A percentile compares a stretch with the other conserved stretches of the same genome.
These are phyloP conservation scores for Mirounga angustirostris DNA, from an alignment of 2,113 vertebrate genomes.

Conservation along the genomic window DNA sequence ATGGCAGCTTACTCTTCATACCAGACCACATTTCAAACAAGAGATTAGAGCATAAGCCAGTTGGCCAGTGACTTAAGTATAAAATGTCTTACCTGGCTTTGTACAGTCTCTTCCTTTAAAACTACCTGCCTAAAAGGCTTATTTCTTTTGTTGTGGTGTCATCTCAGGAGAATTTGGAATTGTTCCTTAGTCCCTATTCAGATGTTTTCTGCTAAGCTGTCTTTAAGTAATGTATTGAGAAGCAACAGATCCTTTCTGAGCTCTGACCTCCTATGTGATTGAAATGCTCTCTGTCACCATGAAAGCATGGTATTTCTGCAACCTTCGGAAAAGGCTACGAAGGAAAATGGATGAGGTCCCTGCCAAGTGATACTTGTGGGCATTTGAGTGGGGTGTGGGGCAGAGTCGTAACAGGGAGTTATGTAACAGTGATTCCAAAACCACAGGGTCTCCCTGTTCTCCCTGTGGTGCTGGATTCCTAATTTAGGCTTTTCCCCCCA, in stretches of 20 bases:
- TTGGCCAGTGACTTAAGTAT: constrained; percentile 34
- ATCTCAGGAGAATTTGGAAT: constrained; percentile 69
- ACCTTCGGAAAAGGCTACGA: not conserved
- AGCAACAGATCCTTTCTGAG: not conserved
- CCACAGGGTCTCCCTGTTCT: not conserved
- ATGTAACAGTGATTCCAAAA: not conserved
- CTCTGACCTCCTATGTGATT: not conserved
- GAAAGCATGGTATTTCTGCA: constrained; percentile 10
- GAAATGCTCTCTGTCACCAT: not conserved
- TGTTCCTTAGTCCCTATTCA: constrained; percentile 76
- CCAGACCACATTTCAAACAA: constrained; percentile 42
- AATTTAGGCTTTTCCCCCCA: accelerated
- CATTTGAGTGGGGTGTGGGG: not conserved
- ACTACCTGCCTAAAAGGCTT: constrained; percentile 49
- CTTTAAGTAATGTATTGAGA: constrained; percentile 34
- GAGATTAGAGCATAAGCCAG: constrained; percentile 54
- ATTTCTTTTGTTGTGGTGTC: constrained; percentile 69
- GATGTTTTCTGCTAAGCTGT: constrained; percentile 33
- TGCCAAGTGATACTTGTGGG: not conserved
- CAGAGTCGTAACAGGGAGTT: not conserved
- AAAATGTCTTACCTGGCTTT: constrained; percentile 40
- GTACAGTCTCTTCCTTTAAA: constrained; percentile 41
- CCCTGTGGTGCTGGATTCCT: not conserved
- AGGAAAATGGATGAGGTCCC: not conserved
- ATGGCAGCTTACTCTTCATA: constrained; percentile 7